Evolutionary conservation across 2,888 invertebrate genomes (phyloP).

Genomic region (Pseudeuparius sepicola): DNA sequence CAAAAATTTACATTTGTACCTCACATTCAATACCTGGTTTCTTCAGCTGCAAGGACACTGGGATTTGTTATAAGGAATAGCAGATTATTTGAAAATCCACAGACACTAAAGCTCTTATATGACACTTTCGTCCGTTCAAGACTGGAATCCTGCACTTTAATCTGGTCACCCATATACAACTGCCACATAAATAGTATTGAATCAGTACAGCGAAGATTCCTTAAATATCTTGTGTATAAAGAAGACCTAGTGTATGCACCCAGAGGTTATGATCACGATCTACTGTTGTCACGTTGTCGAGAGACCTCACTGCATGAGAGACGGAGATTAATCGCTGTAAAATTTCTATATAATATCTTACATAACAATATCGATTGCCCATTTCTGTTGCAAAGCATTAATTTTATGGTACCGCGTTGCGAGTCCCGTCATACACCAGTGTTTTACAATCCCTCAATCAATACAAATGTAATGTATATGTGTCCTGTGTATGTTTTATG

Average conservation of each 20-base stretch:
- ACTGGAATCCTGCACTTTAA: background rate
- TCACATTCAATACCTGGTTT: background rate
- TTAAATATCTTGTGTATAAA: background rate
- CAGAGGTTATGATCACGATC: background rate
- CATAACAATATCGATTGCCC: background rate
- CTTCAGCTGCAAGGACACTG: background rate
- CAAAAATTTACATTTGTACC: background rate
- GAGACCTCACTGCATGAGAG: background rate
- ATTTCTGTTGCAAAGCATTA: background rate
- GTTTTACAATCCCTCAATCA: no score
- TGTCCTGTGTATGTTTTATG: no score
- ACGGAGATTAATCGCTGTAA: background rate
- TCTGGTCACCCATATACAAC: background rate
- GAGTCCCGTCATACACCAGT: no score
- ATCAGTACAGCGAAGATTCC: constrained; percentile 1
- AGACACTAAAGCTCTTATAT: background rate
- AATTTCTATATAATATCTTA: background rate
- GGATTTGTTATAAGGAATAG: background rate
- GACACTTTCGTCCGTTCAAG: background rate
- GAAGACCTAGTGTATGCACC: background rate
- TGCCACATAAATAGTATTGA: background rate
- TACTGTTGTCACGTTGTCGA: background rate
- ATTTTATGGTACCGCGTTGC: background rate
- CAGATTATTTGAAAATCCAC: background rate
- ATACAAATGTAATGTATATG: no score